These are phyloP conservation scores for Lordiphosa collinella DNA, from an alignment of 1,140 invertebrate genomes.

Conservation along the genomic window DNA sequence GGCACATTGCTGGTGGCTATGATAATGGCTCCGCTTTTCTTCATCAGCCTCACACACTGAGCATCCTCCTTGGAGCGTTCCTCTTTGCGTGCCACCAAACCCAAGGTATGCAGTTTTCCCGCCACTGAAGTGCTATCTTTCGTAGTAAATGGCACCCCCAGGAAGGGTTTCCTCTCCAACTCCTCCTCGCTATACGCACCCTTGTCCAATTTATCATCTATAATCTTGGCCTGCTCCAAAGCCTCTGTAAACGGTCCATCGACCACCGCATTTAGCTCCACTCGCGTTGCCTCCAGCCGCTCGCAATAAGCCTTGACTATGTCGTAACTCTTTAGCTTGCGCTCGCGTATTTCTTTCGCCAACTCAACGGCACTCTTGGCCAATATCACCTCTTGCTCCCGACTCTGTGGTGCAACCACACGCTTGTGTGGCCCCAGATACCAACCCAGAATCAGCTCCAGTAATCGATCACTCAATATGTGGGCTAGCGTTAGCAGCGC, in stretches of 20 bases:
- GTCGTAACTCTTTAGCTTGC: slow-evolving; percentile 84
- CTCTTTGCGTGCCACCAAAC: slow-evolving; percentile 82
- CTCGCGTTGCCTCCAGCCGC: slow-evolving; percentile 89
- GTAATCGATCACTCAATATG: slow-evolving; percentile 51
- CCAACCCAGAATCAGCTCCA: slow-evolving; percentile 66
- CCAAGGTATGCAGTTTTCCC: slow-evolving; percentile 86
- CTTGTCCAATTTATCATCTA: slow-evolving; percentile 85
- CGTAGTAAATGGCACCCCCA: slow-evolving; percentile 91
- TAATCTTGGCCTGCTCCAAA: slow-evolving; percentile 86
- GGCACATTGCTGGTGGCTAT: slow-evolving; percentile 96
- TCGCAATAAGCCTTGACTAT: slow-evolving; percentile 88
- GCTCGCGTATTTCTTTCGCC: slow-evolving; percentile 84
- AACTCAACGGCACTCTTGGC: slow-evolving; percentile 84
- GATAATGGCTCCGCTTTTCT: slow-evolving; percentile 91
- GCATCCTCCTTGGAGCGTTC: slow-evolving; percentile 86
- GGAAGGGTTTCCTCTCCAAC: slow-evolving; percentile 84
- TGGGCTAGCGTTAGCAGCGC: slow-evolving; percentile 50
- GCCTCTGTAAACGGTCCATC: slow-evolving; percentile 88
- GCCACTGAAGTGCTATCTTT: slow-evolving; percentile 82
- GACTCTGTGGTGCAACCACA: slow-evolving; percentile 80
- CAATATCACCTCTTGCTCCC: slow-evolving; percentile 81
- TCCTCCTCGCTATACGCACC: slow-evolving; percentile 81
- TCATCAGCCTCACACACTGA: slow-evolving; percentile 86
- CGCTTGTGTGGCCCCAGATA: slow-evolving; percentile 49
- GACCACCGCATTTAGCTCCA: slow-evolving; percentile 89